Base-by-base conservation (phyloP, 2,797 vertebrate genomes). In the Odontamblyopus lacepedii region DNA sequence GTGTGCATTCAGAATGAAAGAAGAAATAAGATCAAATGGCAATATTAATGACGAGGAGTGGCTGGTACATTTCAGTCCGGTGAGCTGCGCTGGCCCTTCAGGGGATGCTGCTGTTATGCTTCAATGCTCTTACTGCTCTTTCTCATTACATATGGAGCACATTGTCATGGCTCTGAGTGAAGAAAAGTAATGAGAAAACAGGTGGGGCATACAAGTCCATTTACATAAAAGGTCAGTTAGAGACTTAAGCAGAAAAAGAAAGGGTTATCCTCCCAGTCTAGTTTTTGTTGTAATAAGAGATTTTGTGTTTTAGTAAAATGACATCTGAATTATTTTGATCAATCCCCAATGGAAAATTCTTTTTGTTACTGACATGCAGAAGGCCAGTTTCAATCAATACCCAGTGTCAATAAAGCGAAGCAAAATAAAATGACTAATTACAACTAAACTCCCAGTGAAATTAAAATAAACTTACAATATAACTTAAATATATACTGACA, bases 41-140 rank as follows among this genome's bases (percentile, higher is more conserved):
- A 87, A 79, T 84, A 89, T 90, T 90, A 80, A 91, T 90, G 82
- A 79, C 63, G 23, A 60, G 68, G 70, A 70, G 70, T 44, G 30
- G 67, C 12, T 32, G 77, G 55, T 72, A 44, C 41, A 55, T 79
- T 87, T 76, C 59, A 68, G 50, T 67, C 63, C 64, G 5, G 13
- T 80, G 77, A 73, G 67, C 35, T 35, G 70, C 65, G 69, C 56
- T 35, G 16, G 9, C 27, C 64, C 76, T 79, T 76, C 18, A 57
- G 83, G 78, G 80, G 26, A 76, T 62, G 26, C 30, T 68, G 26
- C 72, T 70, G 69, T 80, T 86, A 74, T 74, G 69, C 80, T 51
- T 69, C 9, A 57, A 60, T 83, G 63, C 79, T 66, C 78, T 66
- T 55, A 32, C 62, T 0, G 44, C 65, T 32, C 69, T 26, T 8